Percentiles rank a stretch among this genome's conserved stretches.
These are phyloP conservation scores for Rousettus madagascariensis DNA, from an alignment of 2,797 vertebrate genomes.

Conservation along the genomic window DNA sequence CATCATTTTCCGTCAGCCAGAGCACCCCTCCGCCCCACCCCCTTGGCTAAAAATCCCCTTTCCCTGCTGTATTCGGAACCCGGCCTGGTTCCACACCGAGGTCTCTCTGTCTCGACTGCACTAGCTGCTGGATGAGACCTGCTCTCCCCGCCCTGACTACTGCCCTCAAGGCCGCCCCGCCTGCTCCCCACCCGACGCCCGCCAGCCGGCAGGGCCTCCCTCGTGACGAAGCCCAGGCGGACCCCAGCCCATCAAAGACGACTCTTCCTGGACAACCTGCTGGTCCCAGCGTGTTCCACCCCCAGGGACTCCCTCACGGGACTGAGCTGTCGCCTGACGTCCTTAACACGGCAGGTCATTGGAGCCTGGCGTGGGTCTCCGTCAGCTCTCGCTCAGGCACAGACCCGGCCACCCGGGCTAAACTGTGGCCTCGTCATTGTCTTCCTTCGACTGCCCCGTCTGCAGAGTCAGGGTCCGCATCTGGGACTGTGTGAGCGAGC, in stretches of 20 bases:
- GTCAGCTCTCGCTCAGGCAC: background rate
- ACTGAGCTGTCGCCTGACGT: background rate
- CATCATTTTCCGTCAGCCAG: background rate
- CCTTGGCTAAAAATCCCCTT: background rate
- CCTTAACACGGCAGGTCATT: background rate
- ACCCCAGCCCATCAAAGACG: background rate
- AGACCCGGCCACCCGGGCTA: background rate
- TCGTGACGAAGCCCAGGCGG: background rate
- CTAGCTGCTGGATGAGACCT: background rate
- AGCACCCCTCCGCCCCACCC: background rate
- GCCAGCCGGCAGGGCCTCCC: background rate
- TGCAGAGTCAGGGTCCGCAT: background rate
- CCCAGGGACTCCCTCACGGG: background rate
- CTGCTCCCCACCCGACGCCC: too few species aligned
- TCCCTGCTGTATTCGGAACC: background rate
- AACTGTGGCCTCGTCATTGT: background rate
- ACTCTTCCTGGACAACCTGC: background rate
- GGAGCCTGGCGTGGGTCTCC: background rate
- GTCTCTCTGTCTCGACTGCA: background rate
- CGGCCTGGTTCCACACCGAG: background rate
- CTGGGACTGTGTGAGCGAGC: background rate
- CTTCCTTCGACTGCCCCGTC: background rate
- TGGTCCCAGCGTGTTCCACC: background rate
- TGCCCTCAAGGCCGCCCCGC: too few species aligned
- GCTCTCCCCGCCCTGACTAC: background rate